A percentile compares a stretch with the other conserved stretches of the same genome.
Evolutionary conservation across 2,113 vertebrate species (phyloP).

Genomic region (Engraulis encrasicolus): DNA sequence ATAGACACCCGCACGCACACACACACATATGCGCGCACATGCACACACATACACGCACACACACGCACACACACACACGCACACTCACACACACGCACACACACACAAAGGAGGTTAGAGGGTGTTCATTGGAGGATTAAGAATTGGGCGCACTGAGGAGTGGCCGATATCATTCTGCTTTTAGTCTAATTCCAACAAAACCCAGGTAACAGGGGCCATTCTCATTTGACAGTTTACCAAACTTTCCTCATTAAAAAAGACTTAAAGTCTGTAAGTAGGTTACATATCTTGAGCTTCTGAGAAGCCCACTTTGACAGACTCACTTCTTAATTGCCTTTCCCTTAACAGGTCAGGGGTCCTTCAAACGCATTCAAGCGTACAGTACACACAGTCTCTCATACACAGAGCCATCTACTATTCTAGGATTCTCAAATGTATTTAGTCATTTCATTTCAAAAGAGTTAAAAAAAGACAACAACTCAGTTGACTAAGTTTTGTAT

Average conservation of each 20-base stretch:
- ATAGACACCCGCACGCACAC: neutral
- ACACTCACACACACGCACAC: neutral
- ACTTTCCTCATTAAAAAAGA: constrained; percentile 71
- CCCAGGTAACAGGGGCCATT: constrained; percentile 61
- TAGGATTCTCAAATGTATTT: constrained; percentile 58
- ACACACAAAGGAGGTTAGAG: constrained; percentile 25
- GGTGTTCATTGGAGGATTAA: constrained; percentile 41
- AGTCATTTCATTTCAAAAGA: constrained; percentile 50
- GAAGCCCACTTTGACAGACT: constrained; percentile 57
- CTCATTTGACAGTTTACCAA: constrained; percentile 74
- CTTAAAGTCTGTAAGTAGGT: constrained; percentile 70
- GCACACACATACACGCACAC: neutral
- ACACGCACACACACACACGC: neutral
- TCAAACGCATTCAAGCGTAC: neutral
- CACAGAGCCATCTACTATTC: constrained; percentile 42
- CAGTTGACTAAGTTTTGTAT: neutral
- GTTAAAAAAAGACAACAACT: neutral
- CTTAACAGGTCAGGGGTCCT: constrained; percentile 66
- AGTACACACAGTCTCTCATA: neutral
- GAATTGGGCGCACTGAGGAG: constrained; percentile 26
- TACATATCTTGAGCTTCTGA: constrained; percentile 70
- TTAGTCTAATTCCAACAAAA: constrained; percentile 70
- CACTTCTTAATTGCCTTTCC: constrained; percentile 71
- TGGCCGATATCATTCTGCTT: constrained; percentile 51
- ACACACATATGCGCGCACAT: neutral